These are phyloP conservation scores for Saxicola maurus DNA, from an alignment of 2,797 vertebrate genomes.

Conservation along the genomic window DNA sequence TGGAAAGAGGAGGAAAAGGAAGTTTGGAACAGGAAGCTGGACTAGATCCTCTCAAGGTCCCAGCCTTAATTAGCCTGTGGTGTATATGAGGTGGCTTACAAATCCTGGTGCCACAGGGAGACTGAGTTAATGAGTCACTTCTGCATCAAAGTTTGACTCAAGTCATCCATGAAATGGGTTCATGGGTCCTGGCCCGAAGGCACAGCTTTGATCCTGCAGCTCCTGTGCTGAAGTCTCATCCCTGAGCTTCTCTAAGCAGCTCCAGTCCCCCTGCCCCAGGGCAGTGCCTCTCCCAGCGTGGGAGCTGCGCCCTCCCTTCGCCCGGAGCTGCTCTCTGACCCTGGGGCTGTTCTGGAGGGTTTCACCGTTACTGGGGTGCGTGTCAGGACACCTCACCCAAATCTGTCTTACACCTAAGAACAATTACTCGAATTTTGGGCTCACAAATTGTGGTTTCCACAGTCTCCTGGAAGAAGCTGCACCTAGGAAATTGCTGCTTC, in stretches of 20 bases:
- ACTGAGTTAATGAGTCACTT: neutral
- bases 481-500: neutral
- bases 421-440: neutral
- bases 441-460: neutral
- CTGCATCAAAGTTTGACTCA: neutral
- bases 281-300: neutral
- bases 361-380: fast-evolving
- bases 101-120: neutral
- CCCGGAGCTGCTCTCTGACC: neutral
- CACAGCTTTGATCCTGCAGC: slow-evolving; percentile 11
- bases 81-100: neutral
- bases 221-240: neutral
- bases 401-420: neutral
- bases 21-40: neutral
- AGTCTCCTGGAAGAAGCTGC: neutral
- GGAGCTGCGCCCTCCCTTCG: fast-evolving
- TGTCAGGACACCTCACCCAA: neutral
- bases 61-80: neutral
- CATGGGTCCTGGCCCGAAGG: neutral
- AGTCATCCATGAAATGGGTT: slow-evolving; percentile 18
- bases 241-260: neutral
- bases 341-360: neutral
- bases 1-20: neutral
- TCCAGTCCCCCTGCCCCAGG: neutral
- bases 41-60: neutral